These are phyloP conservation scores for Stigmatopora nigra DNA, from an alignment of 2,113 vertebrate genomes.

Conservation along the genomic window DNA sequence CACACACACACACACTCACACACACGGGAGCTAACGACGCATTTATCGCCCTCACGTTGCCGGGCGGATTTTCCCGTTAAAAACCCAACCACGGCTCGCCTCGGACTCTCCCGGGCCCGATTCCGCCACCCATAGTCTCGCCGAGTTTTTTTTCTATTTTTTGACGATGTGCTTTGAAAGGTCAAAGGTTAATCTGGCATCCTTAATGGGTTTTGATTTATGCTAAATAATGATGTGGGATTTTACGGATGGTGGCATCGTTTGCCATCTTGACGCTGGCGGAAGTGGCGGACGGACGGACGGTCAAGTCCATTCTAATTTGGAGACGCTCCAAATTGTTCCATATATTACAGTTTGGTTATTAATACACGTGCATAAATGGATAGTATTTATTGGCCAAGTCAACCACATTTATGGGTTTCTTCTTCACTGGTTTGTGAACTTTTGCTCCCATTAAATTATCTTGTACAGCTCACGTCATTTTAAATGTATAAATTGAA, in stretches of 20 bases:
- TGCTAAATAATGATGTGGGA: conserved; percentile 7
- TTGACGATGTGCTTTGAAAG: background rate
- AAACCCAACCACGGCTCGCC: too few species aligned
- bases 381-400: background rate
- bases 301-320: background rate
- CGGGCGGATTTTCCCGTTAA: too few species aligned
- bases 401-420: background rate
- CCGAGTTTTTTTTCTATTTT: background rate
- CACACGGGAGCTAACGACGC: conserved; percentile 16
- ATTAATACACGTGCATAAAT: background rate
- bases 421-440: too few species aligned
- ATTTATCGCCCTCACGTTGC: conserved; percentile 30
- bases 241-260: background rate
- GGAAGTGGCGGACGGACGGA: conserved; percentile 2
- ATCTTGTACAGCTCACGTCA: too few species aligned
- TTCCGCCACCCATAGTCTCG: background rate
- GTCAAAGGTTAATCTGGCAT: background rate
- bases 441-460: too few species aligned
- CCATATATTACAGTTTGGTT: background rate
- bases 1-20: conserved; percentile 1
- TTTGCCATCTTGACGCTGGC: background rate
- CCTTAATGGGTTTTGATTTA: conserved; percentile 1
- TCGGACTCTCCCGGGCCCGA: conserved; percentile 5
- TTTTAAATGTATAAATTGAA: too few species aligned
- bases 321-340: background rate